Conservation (phyloP, 2,797 vertebrate species). For the Agapornis canus region DNA sequence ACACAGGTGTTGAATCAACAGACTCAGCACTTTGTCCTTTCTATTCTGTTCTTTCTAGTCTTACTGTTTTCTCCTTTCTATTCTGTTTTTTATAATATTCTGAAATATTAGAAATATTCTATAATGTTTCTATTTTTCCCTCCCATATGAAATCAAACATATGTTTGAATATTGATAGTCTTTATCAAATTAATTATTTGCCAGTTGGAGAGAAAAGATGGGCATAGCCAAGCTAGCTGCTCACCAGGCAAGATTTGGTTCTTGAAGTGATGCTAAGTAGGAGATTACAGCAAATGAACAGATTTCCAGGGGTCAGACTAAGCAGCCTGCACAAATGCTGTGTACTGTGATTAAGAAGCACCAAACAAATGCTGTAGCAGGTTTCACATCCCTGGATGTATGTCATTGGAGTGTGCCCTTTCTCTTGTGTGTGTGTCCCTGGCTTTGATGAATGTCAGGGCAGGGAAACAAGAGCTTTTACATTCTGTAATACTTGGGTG, state of each 20-base stretch:
- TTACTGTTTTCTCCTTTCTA: neutral
- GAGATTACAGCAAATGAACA: neutral
- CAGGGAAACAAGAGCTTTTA: slow-evolving; percentile 44
- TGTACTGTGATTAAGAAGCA: slow-evolving; percentile 20
- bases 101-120: neutral
- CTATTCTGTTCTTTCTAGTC: neutral
- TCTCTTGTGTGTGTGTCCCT: slow-evolving; percentile 27
- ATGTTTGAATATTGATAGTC: neutral
- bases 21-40: slow-evolving; percentile 9
- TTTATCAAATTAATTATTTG: neutral
- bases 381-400: slow-evolving; percentile 9
- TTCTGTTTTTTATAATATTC: neutral
- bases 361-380: neutral
- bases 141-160: neutral
- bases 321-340: neutral
- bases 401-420: slow-evolving; percentile 65
- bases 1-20: neutral
- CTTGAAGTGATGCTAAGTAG: neutral
- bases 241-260: neutral
- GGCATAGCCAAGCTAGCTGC: neutral
- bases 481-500: slow-evolving; percentile 59
- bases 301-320: neutral
- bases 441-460: slow-evolving; percentile 60
- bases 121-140: neutral
- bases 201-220: neutral